Evolutionary conservation across 2,113 vertebrate genomes (phyloP).

Genomic region (Apodemus sylvaticus): DNA sequence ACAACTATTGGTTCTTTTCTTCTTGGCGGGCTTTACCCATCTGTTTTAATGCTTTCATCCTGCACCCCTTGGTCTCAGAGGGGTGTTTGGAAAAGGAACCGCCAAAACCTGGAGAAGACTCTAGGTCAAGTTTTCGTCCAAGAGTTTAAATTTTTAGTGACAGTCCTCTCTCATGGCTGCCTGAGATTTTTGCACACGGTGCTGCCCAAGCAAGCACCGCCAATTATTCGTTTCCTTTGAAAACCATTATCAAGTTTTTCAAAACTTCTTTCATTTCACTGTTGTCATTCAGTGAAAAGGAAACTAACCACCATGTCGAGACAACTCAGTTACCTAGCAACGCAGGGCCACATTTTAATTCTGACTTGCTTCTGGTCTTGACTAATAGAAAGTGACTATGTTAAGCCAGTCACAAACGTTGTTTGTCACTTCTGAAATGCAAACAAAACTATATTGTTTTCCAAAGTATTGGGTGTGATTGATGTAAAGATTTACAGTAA

Average conservation of each 20-base stretch:
- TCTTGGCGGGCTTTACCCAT: slow-evolving; percentile 89
- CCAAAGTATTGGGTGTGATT: slow-evolving; percentile 92
- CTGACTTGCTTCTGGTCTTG: slow-evolving; percentile 97
- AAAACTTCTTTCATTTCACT: slow-evolving; percentile 99
- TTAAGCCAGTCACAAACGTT: slow-evolving; percentile 98
- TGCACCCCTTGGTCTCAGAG: slow-evolving; percentile 87
- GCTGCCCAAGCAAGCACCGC: slow-evolving; percentile 93
- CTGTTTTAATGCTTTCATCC: slow-evolving; percentile 89
- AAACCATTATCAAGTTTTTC: slow-evolving; percentile 99
- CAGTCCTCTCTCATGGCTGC: slow-evolving; percentile 89
- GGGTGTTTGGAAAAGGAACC: slow-evolving; percentile 91
- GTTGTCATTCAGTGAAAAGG: slow-evolving; percentile 99
- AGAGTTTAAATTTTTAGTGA: slow-evolving; percentile 98
- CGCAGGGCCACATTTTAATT: slow-evolving; percentile 97
- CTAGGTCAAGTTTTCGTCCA: slow-evolving; percentile 99
- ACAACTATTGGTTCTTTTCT: slow-evolving; percentile 89
- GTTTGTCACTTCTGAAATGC: slow-evolving; percentile 99
- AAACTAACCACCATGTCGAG: slow-evolving; percentile 99
- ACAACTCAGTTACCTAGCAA: slow-evolving; percentile 99
- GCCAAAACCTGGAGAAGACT: slow-evolving; percentile 91
- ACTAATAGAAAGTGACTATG: slow-evolving; percentile 99
- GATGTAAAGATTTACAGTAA: slow-evolving; percentile 97
- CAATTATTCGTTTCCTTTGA: slow-evolving; percentile 99
- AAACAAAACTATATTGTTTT: slow-evolving; percentile 99
- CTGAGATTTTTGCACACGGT: slow-evolving; percentile 98